These are phyloP conservation scores for Oithona nana DNA, from an alignment of 2,888 invertebrate species.

Conservation along the genomic window DNA sequence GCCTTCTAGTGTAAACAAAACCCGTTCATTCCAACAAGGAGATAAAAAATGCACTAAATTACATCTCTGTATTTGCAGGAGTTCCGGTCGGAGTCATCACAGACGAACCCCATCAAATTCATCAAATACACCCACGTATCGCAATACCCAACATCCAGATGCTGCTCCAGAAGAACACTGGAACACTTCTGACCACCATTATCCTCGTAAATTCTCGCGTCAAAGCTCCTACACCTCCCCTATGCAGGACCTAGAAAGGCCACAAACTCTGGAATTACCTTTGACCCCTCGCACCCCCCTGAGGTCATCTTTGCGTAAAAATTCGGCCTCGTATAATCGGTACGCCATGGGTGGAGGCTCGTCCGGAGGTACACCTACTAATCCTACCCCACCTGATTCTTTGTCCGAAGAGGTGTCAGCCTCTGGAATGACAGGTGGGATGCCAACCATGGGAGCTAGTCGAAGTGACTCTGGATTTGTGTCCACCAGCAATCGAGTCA, in stretches of 20 bases:
- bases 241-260: constrained; percentile 17
- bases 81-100: neutral
- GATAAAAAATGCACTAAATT: no score
- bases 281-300: constrained; percentile 18
- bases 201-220: constrained; percentile 18
- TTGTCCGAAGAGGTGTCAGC: constrained; percentile 70
- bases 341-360: constrained; percentile 29
- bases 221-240: constrained; percentile 18
- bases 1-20: no score
- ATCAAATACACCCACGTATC: neutral
- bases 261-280: constrained; percentile 20
- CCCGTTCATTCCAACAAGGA: no score
- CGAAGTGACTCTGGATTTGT: constrained; percentile 4
- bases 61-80: neutral
- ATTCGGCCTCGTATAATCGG: constrained; percentile 16
- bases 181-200: neutral
- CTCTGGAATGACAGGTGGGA: constrained; percentile 28
- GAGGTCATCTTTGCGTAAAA: constrained; percentile 19
- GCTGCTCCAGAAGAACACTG: neutral
- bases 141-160: neutral
- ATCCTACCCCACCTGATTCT: constrained; percentile 67
- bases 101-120: neutral
- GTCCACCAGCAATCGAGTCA: constrained; percentile 8
- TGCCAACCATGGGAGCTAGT: neutral
- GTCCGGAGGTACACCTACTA: constrained; percentile 50